These are phyloP conservation scores for Galagoides demidoff DNA, from an alignment of 2,797 vertebrate genomes.

Conservation along the genomic window DNA sequence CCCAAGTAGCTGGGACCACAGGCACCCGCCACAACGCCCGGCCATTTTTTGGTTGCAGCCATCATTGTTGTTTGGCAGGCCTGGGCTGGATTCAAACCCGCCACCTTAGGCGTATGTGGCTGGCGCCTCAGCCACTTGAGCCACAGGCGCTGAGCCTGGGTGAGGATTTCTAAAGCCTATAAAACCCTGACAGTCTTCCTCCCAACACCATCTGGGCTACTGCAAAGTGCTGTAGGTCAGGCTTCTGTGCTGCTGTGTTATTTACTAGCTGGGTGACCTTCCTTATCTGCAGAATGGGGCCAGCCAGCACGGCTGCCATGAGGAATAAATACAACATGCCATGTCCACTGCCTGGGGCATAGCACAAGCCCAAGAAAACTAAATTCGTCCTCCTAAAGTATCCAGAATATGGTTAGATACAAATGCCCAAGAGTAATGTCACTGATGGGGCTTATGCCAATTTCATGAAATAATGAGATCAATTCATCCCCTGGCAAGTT, in stretches of 20 bases:
- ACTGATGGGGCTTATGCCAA: too few relatives aligned
- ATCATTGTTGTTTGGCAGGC: too few relatives aligned
- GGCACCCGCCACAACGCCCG: too few relatives aligned
- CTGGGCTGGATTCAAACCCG: too few relatives aligned
- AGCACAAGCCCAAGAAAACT: neutral
- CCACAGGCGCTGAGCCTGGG: too few relatives aligned
- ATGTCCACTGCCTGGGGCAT: neutral
- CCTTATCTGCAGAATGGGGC: neutral
- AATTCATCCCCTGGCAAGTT: neutral
- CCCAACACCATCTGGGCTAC: neutral
- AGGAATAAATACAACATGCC: neutral
- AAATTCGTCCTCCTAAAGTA: neutral
- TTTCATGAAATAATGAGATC: constrained; percentile 59
- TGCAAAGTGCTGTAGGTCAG: neutral
- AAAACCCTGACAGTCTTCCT: neutral
- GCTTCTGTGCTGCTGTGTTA: neutral
- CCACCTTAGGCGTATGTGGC: too few relatives aligned
- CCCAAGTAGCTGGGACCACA: too few relatives aligned
- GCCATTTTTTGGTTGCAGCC: too few relatives aligned
- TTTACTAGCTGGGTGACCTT: neutral
- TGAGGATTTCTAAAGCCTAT: neutral
- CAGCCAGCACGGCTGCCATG: neutral
- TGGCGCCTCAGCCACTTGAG: too few relatives aligned
- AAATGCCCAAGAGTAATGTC: neutral
- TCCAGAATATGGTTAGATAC: neutral